These are phyloP conservation scores for Hypsibius dujardini DNA, from an alignment of 1,140 invertebrate species.

Conservation along the genomic window DNA sequence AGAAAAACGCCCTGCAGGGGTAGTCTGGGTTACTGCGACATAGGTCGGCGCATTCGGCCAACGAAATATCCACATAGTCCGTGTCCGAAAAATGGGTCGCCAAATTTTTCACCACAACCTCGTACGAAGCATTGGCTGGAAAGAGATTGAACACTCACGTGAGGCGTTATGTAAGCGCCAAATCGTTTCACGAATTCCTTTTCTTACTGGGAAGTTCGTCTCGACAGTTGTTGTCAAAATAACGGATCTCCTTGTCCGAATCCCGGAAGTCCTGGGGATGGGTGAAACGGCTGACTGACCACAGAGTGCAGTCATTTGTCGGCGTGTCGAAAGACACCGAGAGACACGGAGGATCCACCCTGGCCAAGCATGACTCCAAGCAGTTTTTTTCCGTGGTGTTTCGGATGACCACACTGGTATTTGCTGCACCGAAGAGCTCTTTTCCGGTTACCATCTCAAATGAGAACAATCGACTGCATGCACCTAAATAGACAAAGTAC, in stretches of 20 bases:
- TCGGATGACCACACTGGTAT: neutral
- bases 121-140: neutral
- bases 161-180: too few species aligned
- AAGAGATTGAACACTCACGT: neutral
- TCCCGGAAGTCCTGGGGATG: constrained; percentile 1
- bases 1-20: constrained; percentile 11
- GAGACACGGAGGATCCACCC: neutral
- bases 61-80: constrained; percentile 13
- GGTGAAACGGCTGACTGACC: neutral
- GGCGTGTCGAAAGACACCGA: neutral
- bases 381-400: neutral
- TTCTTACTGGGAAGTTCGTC: constrained; percentile 13
- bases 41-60: neutral
- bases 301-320: neutral
- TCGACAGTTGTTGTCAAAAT: constrained; percentile 15
- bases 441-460: constrained; percentile 14
- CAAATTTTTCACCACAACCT: neutral
- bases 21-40: neutral
- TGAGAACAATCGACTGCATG: neutral
- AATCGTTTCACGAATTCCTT: too few species aligned
- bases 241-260: neutral
- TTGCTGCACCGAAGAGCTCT: neutral
- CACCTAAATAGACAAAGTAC: neutral
- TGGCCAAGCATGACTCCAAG: neutral
- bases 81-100: constrained; percentile 13